Evolutionary conservation across 2,797 vertebrate species (phyloP).

Genomic region (Bradypus variegatus): DNA sequence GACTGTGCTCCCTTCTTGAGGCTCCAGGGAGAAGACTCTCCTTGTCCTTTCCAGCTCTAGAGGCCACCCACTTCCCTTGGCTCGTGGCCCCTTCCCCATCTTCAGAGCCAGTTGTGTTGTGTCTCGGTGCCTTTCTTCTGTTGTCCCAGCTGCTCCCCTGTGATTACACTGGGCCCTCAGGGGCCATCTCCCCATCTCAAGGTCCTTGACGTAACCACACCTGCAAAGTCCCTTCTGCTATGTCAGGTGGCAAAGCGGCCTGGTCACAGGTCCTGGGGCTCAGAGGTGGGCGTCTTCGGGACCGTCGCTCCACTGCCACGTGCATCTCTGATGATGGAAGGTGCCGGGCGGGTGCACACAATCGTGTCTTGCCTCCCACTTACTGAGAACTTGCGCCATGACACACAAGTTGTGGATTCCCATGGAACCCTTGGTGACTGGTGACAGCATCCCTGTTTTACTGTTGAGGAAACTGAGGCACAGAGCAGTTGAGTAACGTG

Average conservation of each 20-base stretch:
- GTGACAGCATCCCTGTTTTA: fast-evolving
- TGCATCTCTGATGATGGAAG: fast-evolving
- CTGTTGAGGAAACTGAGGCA: not conserved
- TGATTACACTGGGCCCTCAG: fast-evolving
- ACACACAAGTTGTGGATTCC: too few relatives aligned
- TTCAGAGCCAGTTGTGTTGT: fast-evolving
- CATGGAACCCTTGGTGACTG: not conserved
- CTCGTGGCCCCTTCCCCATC: fast-evolving
- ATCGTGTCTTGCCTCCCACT: fast-evolving
- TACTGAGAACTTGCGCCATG: fast-evolving
- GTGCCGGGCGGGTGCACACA: fast-evolving
- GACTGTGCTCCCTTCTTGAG: not conserved
- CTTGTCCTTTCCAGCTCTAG: too few relatives aligned
- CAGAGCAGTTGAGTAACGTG: fast-evolving
- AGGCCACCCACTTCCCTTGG: fast-evolving
- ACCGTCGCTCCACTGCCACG: fast-evolving
- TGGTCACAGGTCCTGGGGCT: fast-evolving
- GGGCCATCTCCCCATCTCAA: fast-evolving
- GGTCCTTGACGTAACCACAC: fast-evolving
- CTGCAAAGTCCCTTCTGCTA: not conserved
- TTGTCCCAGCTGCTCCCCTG: fast-evolving
- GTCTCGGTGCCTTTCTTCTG: fast-evolving
- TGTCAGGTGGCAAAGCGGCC: fast-evolving
- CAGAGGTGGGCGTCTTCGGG: fast-evolving
- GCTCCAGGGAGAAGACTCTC: fast-evolving